Conservation (phyloP, 2,888 invertebrate species). For the Trachelus tabidus region DNA sequence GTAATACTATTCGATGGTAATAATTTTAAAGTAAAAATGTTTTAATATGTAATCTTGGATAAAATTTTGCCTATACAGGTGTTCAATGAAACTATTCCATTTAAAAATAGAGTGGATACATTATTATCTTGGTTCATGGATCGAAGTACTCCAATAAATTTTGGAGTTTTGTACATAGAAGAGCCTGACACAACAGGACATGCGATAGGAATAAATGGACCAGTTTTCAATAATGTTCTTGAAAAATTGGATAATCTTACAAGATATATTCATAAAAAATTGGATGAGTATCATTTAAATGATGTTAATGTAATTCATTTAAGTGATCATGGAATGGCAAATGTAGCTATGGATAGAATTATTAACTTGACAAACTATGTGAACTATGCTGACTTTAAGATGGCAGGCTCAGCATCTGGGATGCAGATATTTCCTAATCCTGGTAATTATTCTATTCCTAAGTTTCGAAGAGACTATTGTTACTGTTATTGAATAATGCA, state of each 20-base stretch:
- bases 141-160: conserved; percentile 73
- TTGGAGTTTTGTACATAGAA: conserved; percentile 77
- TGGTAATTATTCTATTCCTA: conserved; percentile 58
- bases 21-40: not conserved
- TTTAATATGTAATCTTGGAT: not conserved
- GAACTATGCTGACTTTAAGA: conserved; percentile 65
- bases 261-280: conserved; percentile 70
- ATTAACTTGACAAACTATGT: conserved; percentile 71
- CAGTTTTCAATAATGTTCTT: conserved; percentile 63
- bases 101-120: conserved; percentile 70
- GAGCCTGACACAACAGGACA: conserved; percentile 78
- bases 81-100: conserved; percentile 59
- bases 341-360: conserved; percentile 68
- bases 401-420: conserved; percentile 70
- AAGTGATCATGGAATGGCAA: conserved; percentile 80
- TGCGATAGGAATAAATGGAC: conserved; percentile 69
- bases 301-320: conserved; percentile 75
- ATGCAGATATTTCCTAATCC: conserved; percentile 72
- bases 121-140: conserved; percentile 72
- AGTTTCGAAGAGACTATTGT: not conserved
- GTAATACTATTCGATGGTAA: conserved; percentile 28
- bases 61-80: conserved; percentile 40
- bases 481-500: conserved; percentile 8
- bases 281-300: conserved; percentile 68
- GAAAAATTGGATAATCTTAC: conserved; percentile 69